These are phyloP conservation scores for Poecilia wingei DNA, from an alignment of 2,797 vertebrate species.

Conservation along the genomic window DNA sequence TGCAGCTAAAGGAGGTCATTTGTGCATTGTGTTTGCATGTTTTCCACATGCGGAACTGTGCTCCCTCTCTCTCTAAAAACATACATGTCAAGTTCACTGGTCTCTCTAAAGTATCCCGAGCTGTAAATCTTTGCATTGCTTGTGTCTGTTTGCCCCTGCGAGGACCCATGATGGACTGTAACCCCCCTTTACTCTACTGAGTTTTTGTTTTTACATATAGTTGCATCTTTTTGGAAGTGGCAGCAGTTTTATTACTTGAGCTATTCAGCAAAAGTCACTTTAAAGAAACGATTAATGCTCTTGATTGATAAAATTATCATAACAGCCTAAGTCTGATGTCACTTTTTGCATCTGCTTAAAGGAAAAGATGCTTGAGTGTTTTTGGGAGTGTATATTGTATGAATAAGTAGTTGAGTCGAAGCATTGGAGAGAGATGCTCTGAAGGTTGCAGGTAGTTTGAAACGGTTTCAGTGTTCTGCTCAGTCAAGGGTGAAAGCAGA, in stretches of 20 bases:
- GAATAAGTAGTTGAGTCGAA: not conserved
- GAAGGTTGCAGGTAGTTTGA: not conserved
- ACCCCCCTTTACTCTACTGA: not conserved
- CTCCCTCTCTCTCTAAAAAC: not conserved
- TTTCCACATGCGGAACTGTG: not conserved
- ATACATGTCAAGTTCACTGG: not conserved
- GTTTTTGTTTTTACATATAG: not conserved
- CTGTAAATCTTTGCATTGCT: not conserved
- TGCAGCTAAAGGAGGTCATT: not conserved
- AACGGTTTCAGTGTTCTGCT: not conserved
- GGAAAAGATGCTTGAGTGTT: not conserved
- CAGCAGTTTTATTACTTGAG: not conserved
- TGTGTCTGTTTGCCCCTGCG: not conserved
- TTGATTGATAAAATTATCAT: not conserved
- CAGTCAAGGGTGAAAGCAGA: not conserved
- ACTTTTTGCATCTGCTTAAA: not conserved
- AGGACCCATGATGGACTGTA: not conserved
- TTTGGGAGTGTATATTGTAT: not conserved
- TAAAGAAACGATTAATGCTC: not conserved
- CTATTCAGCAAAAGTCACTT: not conserved
- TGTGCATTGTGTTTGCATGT: not conserved
- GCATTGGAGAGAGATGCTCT: not conserved
- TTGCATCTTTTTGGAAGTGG: not conserved
- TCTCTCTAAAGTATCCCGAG: not conserved
- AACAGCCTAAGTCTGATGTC: not conserved